Conservation (phyloP, 2,113 vertebrate genomes). For the Chiloscyllium plagiosum region DNA sequence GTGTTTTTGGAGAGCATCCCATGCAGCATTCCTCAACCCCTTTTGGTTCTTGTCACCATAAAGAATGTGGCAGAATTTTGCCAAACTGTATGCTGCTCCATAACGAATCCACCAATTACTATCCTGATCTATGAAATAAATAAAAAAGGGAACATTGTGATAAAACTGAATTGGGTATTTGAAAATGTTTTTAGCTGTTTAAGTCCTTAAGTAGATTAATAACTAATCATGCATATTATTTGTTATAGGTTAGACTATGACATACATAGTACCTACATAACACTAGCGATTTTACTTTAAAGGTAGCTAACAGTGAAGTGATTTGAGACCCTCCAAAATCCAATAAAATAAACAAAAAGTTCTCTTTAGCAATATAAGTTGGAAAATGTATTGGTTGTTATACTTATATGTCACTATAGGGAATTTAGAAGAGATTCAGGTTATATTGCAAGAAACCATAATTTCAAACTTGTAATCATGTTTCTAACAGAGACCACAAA, state of each 20-base stretch:
- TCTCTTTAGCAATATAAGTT: not conserved
- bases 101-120: constrained; percentile 47
- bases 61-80: constrained; percentile 47
- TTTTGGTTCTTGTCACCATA: constrained; percentile 42
- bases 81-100: constrained; percentile 48
- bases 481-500: not conserved
- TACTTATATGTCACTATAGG: not conserved
- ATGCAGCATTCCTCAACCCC: constrained; percentile 42
- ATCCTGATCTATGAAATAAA: constrained; percentile 45
- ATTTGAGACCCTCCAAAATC: not conserved
- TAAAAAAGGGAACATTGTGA: not conserved
- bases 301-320: not conserved
- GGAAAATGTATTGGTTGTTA: too few species aligned
- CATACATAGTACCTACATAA: not conserved
- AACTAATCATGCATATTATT: not conserved
- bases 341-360: not conserved
- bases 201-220: not conserved
- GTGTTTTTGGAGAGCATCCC: constrained; percentile 43
- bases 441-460: not conserved
- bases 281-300: not conserved
- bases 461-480: not conserved
- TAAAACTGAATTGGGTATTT: not conserved
- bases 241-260: not conserved
- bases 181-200: not conserved
- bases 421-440: not conserved